phyloP scores from a whole-genome alignment of 2,113 vertebrate genomes.

The Zosterops lateralis region DNA sequence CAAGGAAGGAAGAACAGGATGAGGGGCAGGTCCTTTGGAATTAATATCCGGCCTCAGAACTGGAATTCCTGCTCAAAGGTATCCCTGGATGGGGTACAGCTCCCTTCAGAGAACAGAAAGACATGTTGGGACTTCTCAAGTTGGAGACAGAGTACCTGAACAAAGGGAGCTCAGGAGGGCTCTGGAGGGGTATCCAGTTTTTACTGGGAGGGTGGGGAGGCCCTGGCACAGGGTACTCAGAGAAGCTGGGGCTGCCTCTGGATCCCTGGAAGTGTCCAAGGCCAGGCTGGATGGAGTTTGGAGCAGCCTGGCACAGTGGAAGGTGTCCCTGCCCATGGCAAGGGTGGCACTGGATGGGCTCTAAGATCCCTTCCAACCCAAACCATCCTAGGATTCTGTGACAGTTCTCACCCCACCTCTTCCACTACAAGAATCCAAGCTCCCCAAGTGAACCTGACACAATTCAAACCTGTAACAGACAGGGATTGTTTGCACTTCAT shows the following conservation, averaged over 20 bases:
- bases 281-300: neutral
- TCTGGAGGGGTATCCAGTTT: neutral
- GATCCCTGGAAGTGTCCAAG: neutral
- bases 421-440: neutral
- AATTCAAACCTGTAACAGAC: neutral
- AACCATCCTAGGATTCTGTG: neutral
- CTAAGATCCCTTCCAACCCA: neutral
- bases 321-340: neutral
- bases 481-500: neutral
- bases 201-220: fast-evolving
- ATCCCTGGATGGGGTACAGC: neutral
- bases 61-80: neutral
- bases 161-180: neutral
- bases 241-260: neutral
- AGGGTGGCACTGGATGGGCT: fast-evolving
- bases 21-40: neutral
- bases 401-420: neutral
- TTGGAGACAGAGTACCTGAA: neutral
- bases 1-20: neutral
- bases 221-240: neutral
- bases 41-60: neutral
- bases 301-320: neutral
- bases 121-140: fast-evolving
- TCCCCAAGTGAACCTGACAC: neutral
- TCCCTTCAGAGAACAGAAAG: neutral